Conservation (phyloP, 2,113 vertebrate species). For the Orthonyx spaldingii region DNA sequence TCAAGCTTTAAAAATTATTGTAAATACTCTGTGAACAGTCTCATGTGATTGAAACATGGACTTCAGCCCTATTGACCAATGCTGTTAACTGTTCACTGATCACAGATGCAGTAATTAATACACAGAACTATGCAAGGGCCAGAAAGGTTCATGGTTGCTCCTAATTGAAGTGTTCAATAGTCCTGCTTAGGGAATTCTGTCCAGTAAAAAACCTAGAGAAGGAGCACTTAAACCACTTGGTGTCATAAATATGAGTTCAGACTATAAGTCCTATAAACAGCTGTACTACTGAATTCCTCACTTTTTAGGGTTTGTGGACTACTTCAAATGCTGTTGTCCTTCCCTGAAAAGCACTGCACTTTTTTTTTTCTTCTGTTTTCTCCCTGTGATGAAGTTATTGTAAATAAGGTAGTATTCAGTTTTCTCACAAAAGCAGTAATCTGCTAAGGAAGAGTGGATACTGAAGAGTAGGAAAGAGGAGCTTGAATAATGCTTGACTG, state of each 20-base stretch:
- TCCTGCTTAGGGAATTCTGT: not conserved
- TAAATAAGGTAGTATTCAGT: not conserved
- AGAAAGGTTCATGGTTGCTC: not conserved
- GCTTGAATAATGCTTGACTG: not conserved
- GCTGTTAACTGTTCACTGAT: not conserved
- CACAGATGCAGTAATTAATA: not conserved
- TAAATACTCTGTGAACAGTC: not conserved
- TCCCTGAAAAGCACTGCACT: not conserved
- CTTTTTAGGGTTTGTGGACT: not conserved
- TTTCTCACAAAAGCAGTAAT: not conserved
- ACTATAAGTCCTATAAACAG: not conserved
- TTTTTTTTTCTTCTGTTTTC: too few species aligned
- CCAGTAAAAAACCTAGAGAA: not conserved
- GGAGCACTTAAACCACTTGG: not conserved
- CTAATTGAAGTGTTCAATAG: not conserved
- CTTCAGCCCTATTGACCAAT: not conserved
- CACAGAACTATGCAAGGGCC: not conserved
- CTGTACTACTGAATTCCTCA: not conserved
- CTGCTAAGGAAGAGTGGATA: not conserved
- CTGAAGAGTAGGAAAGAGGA: not conserved
- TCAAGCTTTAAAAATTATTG: not conserved
- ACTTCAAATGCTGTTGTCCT: not conserved
- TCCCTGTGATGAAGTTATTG: not conserved
- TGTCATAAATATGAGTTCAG: not conserved
- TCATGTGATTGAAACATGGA: not conserved